Conservation (phyloP, 2,888 invertebrate genomes). For the Sesia apiformis region DNA sequence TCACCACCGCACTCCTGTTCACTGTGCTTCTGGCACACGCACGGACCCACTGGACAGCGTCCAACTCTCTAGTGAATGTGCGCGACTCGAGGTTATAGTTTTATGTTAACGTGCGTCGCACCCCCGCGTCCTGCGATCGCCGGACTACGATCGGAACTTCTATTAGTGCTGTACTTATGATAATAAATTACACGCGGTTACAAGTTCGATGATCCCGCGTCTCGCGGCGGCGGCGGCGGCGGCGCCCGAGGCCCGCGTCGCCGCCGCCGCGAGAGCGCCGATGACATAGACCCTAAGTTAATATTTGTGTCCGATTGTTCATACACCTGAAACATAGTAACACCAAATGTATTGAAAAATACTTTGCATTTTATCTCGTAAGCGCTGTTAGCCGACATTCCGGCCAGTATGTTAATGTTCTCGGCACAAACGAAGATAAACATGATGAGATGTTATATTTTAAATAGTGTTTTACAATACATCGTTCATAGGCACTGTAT, state of each 20-base stretch:
- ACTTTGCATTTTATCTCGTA: slow-evolving; percentile 42
- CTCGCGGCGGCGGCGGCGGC: slow-evolving; percentile 33
- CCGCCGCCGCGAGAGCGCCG: slow-evolving; percentile 39
- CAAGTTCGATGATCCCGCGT: slow-evolving; percentile 46
- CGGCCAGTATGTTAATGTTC: slow-evolving; percentile 56
- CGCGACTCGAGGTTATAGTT: slow-evolving; percentile 71
- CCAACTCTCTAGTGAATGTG: slow-evolving; percentile 65
- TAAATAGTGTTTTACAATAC: slow-evolving; percentile 50
- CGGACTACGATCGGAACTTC: slow-evolving; percentile 58
- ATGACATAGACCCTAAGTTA: slow-evolving; percentile 54
- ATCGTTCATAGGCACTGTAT: slow-evolving; percentile 43
- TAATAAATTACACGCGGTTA: slow-evolving; percentile 63
- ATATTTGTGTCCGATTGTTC: slow-evolving; percentile 62
- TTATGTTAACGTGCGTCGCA: slow-evolving; percentile 68
- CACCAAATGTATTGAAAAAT: slow-evolving; percentile 50
- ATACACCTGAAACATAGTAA: slow-evolving; percentile 59
- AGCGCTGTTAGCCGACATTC: slow-evolving; percentile 56
- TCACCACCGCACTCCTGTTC: slow-evolving; percentile 24
- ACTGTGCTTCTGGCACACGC: slow-evolving; percentile 26
- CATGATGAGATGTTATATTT: slow-evolving; percentile 42
- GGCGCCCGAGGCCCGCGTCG: slow-evolving; percentile 16
- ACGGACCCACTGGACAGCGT: slow-evolving; percentile 64
- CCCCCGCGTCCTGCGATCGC: slow-evolving; percentile 53
- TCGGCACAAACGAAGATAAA: slow-evolving; percentile 33
- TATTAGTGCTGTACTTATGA: slow-evolving; percentile 71